Base-by-base conservation (phyloP, 1,140 invertebrate genomes). In the Epicauta chinensis region DNA sequence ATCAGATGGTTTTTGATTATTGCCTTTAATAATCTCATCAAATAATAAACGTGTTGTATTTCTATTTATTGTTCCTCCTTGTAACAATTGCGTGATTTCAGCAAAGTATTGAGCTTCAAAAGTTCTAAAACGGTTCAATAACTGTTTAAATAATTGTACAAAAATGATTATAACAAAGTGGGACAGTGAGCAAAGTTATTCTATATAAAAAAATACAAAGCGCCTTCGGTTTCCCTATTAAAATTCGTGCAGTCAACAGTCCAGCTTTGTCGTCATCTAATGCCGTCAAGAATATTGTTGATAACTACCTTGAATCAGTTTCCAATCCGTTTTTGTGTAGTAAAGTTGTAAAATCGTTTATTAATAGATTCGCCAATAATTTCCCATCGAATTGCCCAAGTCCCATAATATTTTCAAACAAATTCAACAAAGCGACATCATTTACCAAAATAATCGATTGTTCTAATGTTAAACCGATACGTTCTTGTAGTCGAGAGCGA, bases 361-460 rank as follows among this genome's bases (percentile, higher is more conserved):
- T 71, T 36, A 90, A 63, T 51, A 89, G 71, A 68, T 87, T 85
- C 1, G 80, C 77, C 2, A 84, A 67, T 52, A 79, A 67, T 59
- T 77, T 78, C 11, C 79, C 72, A 45, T 77, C 72, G 53, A 81
- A 71, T 23, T 69, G 66, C 12, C 62, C 60, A 35, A 78, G 63
- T 30, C 71, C 60, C n/a, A 78, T 72, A 2, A 85, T 74, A 23
- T 75, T 64, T 36, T 74, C 51, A 67, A 89, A 91, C 56, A 83
- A 74, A 41, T 79, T 46, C 31, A 84, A 67, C 16, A 89, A 64
- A 36, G 70, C 62, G 13, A 3, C 16, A 4, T 77, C 70, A 53
- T 86, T 82, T 62, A 86, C 77, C 64, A 89, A 67, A 52, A 79
- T 76, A 39, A 82, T 78, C 2, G 81, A 76, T 29, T 72, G 71